Evolutionary conservation across 2,888 invertebrate species (phyloP).

Genomic region (Polyommatus iphigenia): DNA sequence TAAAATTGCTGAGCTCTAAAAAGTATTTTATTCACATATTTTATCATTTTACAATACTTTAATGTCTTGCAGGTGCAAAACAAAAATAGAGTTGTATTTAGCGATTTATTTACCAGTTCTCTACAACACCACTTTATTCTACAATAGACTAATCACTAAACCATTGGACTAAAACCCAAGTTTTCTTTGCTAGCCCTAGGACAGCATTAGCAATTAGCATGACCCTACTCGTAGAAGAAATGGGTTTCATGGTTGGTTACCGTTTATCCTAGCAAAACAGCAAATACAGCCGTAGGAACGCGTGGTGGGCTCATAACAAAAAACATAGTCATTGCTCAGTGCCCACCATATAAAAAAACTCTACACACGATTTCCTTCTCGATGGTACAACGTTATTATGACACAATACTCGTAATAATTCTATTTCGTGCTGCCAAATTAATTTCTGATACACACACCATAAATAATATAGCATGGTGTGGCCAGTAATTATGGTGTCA

Average conservation of each 20-base stretch:
- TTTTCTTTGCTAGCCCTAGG: too few relatives aligned
- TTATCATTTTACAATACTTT: neutral
- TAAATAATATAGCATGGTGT: conserved; percentile 27
- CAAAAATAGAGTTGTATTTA: neutral
- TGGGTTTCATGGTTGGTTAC: too few relatives aligned
- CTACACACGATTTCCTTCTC: neutral
- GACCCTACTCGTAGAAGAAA: too few relatives aligned
- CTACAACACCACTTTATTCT: neutral
- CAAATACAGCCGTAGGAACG: too few relatives aligned
- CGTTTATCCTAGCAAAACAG: neutral
- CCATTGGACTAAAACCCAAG: too few relatives aligned
- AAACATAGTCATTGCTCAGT: neutral
- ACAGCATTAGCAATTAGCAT: too few relatives aligned
- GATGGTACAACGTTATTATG: neutral
- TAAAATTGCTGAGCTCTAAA: conserved; percentile 1
- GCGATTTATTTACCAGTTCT: neutral
- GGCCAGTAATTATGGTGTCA: conserved; percentile 22
- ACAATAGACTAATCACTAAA: too few relatives aligned
- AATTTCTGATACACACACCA: neutral
- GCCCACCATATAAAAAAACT: too few relatives aligned
- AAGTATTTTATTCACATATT: neutral
- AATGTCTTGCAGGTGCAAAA: neutral
- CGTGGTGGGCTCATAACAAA: too few relatives aligned
- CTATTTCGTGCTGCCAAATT: neutral
- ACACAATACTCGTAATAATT: neutral